A percentile compares a stretch with the other conserved stretches of the same genome.
Evolutionary conservation across 2,888 invertebrate genomes (phyloP).

Genomic region (Luffia ferchaultella): DNA sequence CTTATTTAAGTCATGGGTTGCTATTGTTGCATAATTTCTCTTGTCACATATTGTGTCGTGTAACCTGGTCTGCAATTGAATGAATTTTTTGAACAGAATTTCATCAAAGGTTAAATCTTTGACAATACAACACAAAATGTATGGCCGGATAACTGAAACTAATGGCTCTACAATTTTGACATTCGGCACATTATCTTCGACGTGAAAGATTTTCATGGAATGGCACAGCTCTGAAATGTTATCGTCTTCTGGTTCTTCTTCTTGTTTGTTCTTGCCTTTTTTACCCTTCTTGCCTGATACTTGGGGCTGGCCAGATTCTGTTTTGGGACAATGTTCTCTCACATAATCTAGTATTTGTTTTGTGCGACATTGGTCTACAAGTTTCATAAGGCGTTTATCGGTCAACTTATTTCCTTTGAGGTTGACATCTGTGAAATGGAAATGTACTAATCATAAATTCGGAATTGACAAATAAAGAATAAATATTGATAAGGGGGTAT

Average conservation of each 20-base stretch:
- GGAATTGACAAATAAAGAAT: not conserved
- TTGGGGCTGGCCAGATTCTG: conserved; percentile 25
- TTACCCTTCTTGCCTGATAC: conserved; percentile 37
- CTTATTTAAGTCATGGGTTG: conserved; percentile 80
- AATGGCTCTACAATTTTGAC: conserved; percentile 63
- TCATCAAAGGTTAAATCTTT: conserved; percentile 70
- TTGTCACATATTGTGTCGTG: conserved; percentile 81
- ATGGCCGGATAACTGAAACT: conserved; percentile 71
- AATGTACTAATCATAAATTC: not conserved
- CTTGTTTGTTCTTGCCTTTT: conserved; percentile 37
- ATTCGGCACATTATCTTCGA: conserved; percentile 50
- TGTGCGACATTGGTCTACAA: conserved; percentile 77
- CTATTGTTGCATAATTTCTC: conserved; percentile 80
- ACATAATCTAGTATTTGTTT: conserved; percentile 83
- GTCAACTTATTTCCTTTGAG: conserved; percentile 77
- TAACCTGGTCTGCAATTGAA: conserved; percentile 79
- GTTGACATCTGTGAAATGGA: conserved; percentile 67
- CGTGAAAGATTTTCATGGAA: conserved; percentile 48
- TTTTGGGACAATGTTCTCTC: conserved; percentile 68
- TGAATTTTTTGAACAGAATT: conserved; percentile 76
- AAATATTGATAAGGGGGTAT: too few relatives aligned
- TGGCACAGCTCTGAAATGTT: conserved; percentile 37
- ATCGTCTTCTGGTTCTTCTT: conserved; percentile 37
- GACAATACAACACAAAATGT: conserved; percentile 78
- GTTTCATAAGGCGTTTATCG: conserved; percentile 77